Percentiles rank a stretch among this genome's conserved stretches.
Conservation (phyloP, 2,888 invertebrate species). For the Monoplex corrugatus region DNA sequence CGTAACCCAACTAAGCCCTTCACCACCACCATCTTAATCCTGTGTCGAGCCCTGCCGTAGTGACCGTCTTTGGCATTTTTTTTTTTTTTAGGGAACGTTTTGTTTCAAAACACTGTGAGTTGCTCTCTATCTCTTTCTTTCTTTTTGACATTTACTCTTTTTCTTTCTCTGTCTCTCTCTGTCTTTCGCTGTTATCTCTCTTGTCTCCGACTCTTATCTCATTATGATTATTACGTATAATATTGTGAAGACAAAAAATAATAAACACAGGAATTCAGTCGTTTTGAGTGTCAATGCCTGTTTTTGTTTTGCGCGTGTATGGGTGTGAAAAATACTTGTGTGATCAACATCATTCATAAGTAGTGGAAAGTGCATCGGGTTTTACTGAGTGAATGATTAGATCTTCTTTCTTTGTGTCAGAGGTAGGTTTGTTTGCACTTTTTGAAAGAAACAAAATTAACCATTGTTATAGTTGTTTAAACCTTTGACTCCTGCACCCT, state of each 20-base stretch:
- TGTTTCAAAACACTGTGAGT: slow-evolving; percentile 8
- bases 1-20: not conserved
- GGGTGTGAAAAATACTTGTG: not conserved
- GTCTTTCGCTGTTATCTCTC: not conserved
- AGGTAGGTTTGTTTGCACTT: too few relatives aligned
- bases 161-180: not conserved
- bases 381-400: too few relatives aligned
- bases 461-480: too few relatives aligned
- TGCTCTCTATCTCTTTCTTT: not conserved
- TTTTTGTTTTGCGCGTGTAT: not conserved
- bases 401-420: too few relatives aligned
- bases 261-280: slow-evolving; percentile 42
- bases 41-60: not conserved
- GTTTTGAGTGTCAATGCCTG: too few relatives aligned
- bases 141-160: not conserved
- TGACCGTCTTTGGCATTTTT: slow-evolving; percentile 19
- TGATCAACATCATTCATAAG: not conserved
- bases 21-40: not conserved
- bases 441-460: too few relatives aligned
- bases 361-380: not conserved
- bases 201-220: slow-evolving; percentile 24
- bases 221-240: slow-evolving; percentile 45
- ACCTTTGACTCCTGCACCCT: too few relatives aligned
- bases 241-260: slow-evolving; percentile 38
- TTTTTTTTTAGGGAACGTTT: slow-evolving; percentile 9